Evolutionary conservation across 2,113 vertebrate species (phyloP).

Genomic region (Atlantisia rogersi): DNA sequence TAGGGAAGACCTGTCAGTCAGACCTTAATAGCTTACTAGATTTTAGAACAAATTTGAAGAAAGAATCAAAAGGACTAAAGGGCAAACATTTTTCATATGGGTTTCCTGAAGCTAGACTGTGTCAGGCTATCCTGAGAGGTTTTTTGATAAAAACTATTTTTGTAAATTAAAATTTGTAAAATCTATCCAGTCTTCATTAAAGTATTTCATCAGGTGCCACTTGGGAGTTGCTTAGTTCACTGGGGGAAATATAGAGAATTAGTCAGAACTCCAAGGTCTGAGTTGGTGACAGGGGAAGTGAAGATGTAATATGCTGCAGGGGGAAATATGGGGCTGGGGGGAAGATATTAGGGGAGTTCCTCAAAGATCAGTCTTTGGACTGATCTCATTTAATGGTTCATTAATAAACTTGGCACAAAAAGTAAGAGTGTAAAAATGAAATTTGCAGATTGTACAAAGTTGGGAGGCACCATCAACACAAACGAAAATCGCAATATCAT

Average conservation of each 20-base stretch:
- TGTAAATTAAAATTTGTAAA: neutral
- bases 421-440: slow-evolving; percentile 41
- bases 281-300: neutral
- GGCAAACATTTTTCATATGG: neutral
- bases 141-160: neutral
- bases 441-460: slow-evolving; percentile 62
- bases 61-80: neutral
- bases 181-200: neutral
- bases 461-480: slow-evolving; percentile 63
- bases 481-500: slow-evolving; percentile 57
- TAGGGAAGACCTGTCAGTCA: neutral
- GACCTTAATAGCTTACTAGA: neutral
- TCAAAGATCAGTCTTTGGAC: slow-evolving; percentile 4
- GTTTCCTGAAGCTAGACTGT: neutral
- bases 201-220: neutral
- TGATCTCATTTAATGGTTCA: slow-evolving; percentile 35
- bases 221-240: neutral
- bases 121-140: neutral
- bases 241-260: neutral
- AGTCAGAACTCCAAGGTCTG: neutral
- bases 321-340: neutral
- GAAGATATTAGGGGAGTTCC: slow-evolving; percentile 15
- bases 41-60: slow-evolving; percentile 33
- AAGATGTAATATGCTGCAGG: neutral
- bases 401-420: slow-evolving; percentile 61